phyloP scores from a whole-genome alignment of 2,888 invertebrate genomes.

The Drosophila macrothrix region DNA sequence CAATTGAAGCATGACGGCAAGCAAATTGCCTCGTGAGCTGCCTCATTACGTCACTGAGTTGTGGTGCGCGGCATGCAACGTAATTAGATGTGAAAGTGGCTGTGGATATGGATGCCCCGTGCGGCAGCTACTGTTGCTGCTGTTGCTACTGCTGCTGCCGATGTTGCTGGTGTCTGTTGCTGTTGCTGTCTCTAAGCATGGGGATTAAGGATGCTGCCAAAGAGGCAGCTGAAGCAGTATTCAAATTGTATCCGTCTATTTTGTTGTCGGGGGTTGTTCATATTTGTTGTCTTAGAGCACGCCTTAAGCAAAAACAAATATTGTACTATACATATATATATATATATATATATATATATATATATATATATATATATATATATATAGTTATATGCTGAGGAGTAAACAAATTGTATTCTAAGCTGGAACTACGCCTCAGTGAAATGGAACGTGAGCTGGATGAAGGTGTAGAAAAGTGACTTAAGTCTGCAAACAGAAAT shows the following conservation, averaged over 20 bases:
- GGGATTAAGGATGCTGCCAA: slow-evolving; percentile 42
- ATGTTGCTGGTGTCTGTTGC: slow-evolving; percentile 1
- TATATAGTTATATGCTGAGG: neutral
- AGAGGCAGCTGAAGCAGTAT: slow-evolving; percentile 35
- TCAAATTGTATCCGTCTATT: slow-evolving; percentile 26
- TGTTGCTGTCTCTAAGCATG: slow-evolving; percentile 13
- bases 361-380: neutral
- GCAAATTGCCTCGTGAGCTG: slow-evolving; percentile 75
- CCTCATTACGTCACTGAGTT: slow-evolving; percentile 83
- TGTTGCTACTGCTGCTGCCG: neutral
- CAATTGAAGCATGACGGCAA: slow-evolving; percentile 77
- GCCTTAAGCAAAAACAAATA: slow-evolving; percentile 39
- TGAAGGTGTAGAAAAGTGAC: too few species aligned
- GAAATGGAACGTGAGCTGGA: slow-evolving; percentile 15
- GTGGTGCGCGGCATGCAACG: slow-evolving; percentile 59
- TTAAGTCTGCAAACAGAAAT: neutral
- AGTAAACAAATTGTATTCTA: neutral
- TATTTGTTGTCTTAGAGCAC: slow-evolving; percentile 51
- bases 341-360: neutral
- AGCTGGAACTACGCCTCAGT: slow-evolving; percentile 44
- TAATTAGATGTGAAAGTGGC: slow-evolving; percentile 65
- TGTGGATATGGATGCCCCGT: slow-evolving; percentile 40
- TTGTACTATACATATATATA: slow-evolving; percentile 12
- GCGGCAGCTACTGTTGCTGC: slow-evolving; percentile 9
- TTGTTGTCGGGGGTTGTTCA: slow-evolving; percentile 18